A percentile compares a stretch with the other conserved stretches of the same genome.
phyloP scores from a whole-genome alignment of 2,113 vertebrate genomes.

The Pandion haliaetus region DNA sequence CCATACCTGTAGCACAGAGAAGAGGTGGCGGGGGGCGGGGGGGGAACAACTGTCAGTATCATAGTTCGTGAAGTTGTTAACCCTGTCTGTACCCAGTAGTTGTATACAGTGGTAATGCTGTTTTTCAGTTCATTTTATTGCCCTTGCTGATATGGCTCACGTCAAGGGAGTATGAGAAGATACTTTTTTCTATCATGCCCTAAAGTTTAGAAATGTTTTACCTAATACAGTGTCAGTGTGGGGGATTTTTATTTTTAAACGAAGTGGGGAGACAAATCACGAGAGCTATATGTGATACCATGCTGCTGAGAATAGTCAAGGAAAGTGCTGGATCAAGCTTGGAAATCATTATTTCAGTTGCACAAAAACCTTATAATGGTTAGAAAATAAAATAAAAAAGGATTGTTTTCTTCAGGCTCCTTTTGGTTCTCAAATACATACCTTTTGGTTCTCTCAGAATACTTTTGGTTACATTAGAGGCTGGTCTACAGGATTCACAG shows the following conservation, averaged over 20 bases:
- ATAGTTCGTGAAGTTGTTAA: neutral
- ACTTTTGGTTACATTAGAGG: neutral
- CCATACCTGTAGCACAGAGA: neutral
- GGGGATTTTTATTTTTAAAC: neutral
- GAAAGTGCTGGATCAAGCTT: neutral
- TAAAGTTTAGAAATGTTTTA: neutral
- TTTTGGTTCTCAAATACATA: neutral
- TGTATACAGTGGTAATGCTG: neutral
- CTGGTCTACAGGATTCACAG: neutral
- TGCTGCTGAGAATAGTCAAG: neutral
- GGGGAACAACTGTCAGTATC: neutral
- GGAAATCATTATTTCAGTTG: neutral
- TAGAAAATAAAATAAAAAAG: neutral
- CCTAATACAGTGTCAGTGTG: neutral
- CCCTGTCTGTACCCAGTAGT: neutral
- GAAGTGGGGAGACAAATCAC: fast-evolving
- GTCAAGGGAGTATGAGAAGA: neutral
- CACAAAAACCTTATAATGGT: neutral
- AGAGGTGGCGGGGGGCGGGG: no score
- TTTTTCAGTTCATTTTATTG: neutral
- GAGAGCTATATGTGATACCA: neutral
- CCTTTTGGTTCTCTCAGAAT: no score
- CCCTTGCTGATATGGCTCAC: neutral
- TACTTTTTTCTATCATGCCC: neutral
- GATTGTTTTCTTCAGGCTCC: neutral